Evolutionary conservation across 2,888 invertebrate species (phyloP).

Genomic region (Macropis europaea): DNA sequence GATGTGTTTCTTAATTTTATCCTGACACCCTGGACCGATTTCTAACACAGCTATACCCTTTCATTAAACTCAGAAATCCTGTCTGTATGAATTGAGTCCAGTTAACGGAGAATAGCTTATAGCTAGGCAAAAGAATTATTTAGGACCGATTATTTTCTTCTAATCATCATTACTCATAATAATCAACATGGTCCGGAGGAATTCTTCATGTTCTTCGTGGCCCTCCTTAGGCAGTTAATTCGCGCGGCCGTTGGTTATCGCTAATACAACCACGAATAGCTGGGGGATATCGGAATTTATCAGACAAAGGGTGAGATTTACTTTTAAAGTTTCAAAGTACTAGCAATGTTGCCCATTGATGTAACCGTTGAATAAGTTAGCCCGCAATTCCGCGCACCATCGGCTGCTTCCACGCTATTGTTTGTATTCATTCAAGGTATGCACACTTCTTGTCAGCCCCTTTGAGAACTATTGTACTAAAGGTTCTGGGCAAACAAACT

Average conservation of each 20-base stretch:
- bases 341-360: constrained; percentile 39
- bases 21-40: no score
- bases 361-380: constrained; percentile 57
- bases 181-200: no score
- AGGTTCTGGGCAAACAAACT: constrained; percentile 55
- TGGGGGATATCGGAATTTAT: constrained; percentile 43
- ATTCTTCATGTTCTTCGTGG: neutral
- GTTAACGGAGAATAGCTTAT: no score
- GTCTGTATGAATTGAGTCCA: no score
- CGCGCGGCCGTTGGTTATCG: constrained; percentile 5
- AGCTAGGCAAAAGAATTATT: no score
- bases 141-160: no score
- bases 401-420: constrained; percentile 50
- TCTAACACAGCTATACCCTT: no score
- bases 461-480: constrained; percentile 57
- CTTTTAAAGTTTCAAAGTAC: constrained; percentile 59
- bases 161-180: no score
- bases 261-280: constrained; percentile 27
- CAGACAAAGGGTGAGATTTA: constrained; percentile 50
- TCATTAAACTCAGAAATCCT: no score
- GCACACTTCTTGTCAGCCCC: constrained; percentile 55
- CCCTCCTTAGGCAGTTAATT: constrained; percentile 4
- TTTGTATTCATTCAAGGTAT: constrained; percentile 60
- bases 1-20: no score
- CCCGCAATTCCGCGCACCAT: constrained; percentile 53